Base-by-base conservation (phyloP, 2,797 vertebrate genomes). In the Lutjanus campechanus region DNA sequence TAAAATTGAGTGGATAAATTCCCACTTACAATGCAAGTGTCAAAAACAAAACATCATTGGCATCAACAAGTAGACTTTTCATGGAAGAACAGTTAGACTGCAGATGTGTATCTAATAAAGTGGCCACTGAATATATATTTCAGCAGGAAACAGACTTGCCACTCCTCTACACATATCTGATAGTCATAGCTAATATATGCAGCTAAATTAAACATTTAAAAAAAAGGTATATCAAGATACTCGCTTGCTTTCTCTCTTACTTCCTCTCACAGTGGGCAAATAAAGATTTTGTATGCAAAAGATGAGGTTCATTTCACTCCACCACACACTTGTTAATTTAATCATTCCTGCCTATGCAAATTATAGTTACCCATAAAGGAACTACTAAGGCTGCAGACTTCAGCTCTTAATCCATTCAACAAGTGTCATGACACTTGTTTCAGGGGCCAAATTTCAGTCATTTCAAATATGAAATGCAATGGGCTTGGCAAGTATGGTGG, bases 301-400 rank as follows among this genome's bases (percentile, higher is more conserved):
- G 13, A 46, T 41, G 20, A 56, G 13, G n/a, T 68, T 20, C 9
- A 46, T 25, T 54, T 59, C 17, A 20, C 9, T 41, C 11, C 15
- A 17, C 40, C 29, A 36, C 29, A 36, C 29, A 54, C 29, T 17
- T 25, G 47, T 64, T 67, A 49, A 40, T 59, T 61, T 41, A 15
- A 43, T 22, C 19, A 19, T 58, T 36, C 2, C 25, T 65, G 49
- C 68, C 61, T 60, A 66, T 76, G 29, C 13, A 54, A 54, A 59
- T 46, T 55, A 11, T 50, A 49, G n/a, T 51, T 40, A 43, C 9
- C 36, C 17, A 15, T 29, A 17, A 50, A 17, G 1, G 7, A 15
- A 46, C 29, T 5, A 36, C 20, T 20, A 44, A 13, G 9, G 10
- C 51, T 7, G 19, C 54, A 19, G 47, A 43, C 12, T 19, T 9